Evolutionary conservation across 1,140 invertebrate species (phyloP).

Genomic region (roundworm (Caenorhabditis elegans)): WBcel235 BX284604.4:9460501-9461000

Average conservation of each 20-base stretch:
- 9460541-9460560: conserved; percentile 87
- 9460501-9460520: conserved; percentile 99
- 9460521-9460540: conserved; percentile 91
- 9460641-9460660: neutral
- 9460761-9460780: conserved; percentile 98
- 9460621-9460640: conserved; percentile 84
- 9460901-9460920: conserved; percentile 59
- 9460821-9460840: conserved; percentile 99
- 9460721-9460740: conserved; percentile 81
- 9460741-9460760: conserved; percentile 93
- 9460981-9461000: too few relatives aligned
- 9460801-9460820: conserved; percentile 91
- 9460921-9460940: too few relatives aligned
- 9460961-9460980: too few relatives aligned
- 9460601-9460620: conserved; percentile 94
- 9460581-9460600: conserved; percentile 95
- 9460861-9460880: conserved; percentile 95
- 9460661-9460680: conserved; percentile 40
- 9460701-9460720: conserved; percentile 98
- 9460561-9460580: conserved; percentile 94
- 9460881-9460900: conserved; percentile 72
- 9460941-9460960: too few relatives aligned
- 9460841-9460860: conserved; percentile 95
- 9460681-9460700: conserved; percentile 83
- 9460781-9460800: conserved; percentile 92